Conservation (phyloP, 2,888 invertebrate species). For the Coecobrya sp. region DNA sequence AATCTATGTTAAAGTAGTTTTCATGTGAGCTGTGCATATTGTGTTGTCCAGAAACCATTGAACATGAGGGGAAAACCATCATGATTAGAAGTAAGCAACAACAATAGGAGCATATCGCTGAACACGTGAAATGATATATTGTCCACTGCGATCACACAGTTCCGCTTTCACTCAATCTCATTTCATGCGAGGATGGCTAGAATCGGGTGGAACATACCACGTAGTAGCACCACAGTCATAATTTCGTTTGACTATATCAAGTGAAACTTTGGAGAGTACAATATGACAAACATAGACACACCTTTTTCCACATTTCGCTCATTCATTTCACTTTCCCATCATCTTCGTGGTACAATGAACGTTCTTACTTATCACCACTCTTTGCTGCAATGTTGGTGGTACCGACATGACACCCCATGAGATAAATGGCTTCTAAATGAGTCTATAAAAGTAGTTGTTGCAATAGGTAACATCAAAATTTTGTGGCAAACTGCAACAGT, state of each 20-base stretch:
- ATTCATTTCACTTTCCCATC: constrained; percentile 71
- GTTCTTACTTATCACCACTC: constrained; percentile 46
- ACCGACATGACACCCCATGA: constrained; percentile 74
- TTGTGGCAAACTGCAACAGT: constrained; percentile 42
- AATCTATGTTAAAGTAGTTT: neutral
- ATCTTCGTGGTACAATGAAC: constrained; percentile 41
- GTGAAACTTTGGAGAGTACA: constrained; percentile 30
- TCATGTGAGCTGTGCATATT: neutral
- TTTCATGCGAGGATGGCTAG: constrained; percentile 67
- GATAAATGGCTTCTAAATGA: constrained; percentile 78
- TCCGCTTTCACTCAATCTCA: constrained; percentile 78
- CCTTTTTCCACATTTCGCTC: constrained; percentile 64
- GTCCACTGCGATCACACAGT: constrained; percentile 67
- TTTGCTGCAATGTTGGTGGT: constrained; percentile 58
- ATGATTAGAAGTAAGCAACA: constrained; percentile 67
- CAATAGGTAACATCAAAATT: constrained; percentile 59
- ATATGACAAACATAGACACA: constrained; percentile 62
- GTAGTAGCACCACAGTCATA: neutral
- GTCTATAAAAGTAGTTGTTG: constrained; percentile 64
- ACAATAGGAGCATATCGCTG: constrained; percentile 47
- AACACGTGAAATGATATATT: constrained; percentile 73
- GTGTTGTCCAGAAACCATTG: neutral
- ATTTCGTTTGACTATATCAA: neutral
- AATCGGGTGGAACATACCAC: neutral
- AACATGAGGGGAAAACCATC: constrained; percentile 54